Conservation (phyloP, 1,140 invertebrate species). For the Cotesia chilonis region DNA sequence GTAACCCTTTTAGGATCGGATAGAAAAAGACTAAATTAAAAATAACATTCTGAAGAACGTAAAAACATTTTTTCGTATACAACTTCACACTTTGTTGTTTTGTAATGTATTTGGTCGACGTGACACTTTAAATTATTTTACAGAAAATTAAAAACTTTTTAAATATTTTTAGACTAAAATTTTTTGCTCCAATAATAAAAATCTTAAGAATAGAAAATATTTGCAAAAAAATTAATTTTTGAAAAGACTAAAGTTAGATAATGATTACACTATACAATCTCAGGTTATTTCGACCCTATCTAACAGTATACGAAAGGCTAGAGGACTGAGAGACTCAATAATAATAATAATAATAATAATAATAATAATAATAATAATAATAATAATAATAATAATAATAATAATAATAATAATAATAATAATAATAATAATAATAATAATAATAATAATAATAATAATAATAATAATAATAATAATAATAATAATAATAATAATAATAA, state of each 20-base stretch:
- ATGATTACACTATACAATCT: constrained; percentile 27
- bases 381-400: no score
- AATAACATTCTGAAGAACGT: no score
- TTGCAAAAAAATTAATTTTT: neutral
- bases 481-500: constrained; percentile 42
- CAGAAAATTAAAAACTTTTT: no score
- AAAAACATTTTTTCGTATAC: no score
- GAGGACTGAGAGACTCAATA: constrained; percentile 47
- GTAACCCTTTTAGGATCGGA: constrained; percentile 19
- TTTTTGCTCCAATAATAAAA: neutral
- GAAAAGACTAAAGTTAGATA: neutral
- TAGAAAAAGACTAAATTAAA: neutral
- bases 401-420: no score
- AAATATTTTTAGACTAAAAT: no score
- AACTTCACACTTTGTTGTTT: no score
- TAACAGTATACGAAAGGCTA: constrained; percentile 29
- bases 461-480: constrained; percentile 43
- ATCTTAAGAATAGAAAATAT: neutral
- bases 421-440: constrained; percentile 39
- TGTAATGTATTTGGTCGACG: no score
- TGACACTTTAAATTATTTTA: no score
- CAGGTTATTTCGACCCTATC: constrained; percentile 25
- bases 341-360: constrained; percentile 42
- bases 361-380: no score
- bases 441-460: constrained; percentile 44